Base-by-base conservation (phyloP, 2,113 vertebrate species). In the Caranx ignobilis region DNA sequence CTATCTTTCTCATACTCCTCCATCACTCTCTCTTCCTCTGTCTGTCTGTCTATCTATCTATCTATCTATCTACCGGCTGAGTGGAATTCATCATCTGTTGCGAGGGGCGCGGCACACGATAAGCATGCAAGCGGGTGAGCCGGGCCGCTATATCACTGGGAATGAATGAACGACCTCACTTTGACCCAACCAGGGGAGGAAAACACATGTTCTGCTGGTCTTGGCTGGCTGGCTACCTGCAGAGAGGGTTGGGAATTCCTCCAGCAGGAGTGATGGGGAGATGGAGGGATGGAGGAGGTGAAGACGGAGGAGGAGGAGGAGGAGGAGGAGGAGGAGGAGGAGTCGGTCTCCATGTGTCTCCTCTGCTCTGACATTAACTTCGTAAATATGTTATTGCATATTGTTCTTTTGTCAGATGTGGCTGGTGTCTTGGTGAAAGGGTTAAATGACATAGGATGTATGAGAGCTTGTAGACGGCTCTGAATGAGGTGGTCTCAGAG, bases 161-260 rank as follows among this genome's bases (percentile, higher is more conserved):
- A 94, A 90, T 94, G 92, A 92, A 93, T 94, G 91, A 90, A 89
- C 94, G 95, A 96, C 96, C 96, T 88, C 72, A 21, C 77, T 76
- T 78, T 96, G 95, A 96, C 96, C 96, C 95, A 91, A 89, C 94
- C 91, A 90, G 90, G 85, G 92, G 94, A 95, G 95, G 93, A 93
- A 96, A 95, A 96, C 95, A 95, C 95, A 96, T 97, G 95, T 97
- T 96, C 96, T 96, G 92, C 87, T 94, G 96, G 95, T 95, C 95
- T 92, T 92, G 94, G 95, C 79, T 86, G 94, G 93, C 90, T 90
- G 96, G 94, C 93, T 94, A 96, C 96, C 96, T 95, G 95, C 95
- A 91, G 96, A 95, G 96, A 96, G 93, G 92, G 89, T 93, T 95
- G 94, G 95, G 94, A 95, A 95, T 95, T 94, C 91, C 93, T 94